Evolutionary conservation across 2,797 vertebrate species (phyloP).

Genomic region (Tragopan temminckii): DNA sequence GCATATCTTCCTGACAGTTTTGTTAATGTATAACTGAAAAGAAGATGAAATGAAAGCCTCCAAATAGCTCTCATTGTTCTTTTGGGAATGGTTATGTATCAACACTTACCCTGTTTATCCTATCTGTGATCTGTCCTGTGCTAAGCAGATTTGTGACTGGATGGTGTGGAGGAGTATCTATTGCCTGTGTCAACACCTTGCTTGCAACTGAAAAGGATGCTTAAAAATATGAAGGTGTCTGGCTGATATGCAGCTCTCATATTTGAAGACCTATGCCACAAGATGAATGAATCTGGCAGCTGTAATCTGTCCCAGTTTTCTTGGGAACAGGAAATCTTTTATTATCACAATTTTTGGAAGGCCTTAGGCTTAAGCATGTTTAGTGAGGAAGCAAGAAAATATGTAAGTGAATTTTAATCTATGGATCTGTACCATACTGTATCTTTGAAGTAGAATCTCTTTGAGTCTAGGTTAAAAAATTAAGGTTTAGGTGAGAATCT

Average conservation of each 20-base stretch:
- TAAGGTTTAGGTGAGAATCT: background rate
- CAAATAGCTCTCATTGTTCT: background rate
- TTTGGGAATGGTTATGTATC: background rate
- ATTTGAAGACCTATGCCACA: background rate
- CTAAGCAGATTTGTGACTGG: background rate
- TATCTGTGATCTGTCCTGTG: background rate
- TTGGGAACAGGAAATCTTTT: background rate
- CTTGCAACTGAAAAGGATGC: background rate
- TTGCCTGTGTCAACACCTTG: background rate
- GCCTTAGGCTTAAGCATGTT: background rate
- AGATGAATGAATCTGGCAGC: background rate
- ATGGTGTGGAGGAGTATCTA: background rate
- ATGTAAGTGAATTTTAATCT: background rate
- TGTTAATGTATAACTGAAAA: constrained; percentile 19
- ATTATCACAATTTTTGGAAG: background rate
- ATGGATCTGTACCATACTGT: background rate
- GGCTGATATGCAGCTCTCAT: background rate
- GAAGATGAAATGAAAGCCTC: background rate
- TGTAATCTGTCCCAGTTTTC: background rate
- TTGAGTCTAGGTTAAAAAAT: background rate
- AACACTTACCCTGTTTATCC: background rate
- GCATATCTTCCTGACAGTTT: background rate
- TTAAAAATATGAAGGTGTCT: background rate
- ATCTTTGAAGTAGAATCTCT: background rate
- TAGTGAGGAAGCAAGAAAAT: background rate